Base-by-base conservation (phyloP, 2,888 invertebrate genomes). In the Eupithecia insigniata region DNA sequence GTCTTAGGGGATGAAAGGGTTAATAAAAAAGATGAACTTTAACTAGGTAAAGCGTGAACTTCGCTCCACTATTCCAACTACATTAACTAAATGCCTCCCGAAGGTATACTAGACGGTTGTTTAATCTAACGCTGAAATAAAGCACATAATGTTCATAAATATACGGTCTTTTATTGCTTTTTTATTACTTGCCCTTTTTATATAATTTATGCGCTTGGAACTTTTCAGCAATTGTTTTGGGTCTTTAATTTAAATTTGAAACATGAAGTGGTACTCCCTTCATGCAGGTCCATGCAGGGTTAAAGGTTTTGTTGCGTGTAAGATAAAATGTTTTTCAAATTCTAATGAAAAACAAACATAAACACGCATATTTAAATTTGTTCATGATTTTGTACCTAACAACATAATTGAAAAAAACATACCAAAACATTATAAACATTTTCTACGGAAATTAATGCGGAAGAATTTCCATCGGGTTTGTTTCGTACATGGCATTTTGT, bases 61-160 rank as follows among this genome's bases (percentile, higher is more conserved):
- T 10, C 30, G 18, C 51, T 28, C 39, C 16, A 62, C 65, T 70
- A 73, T 66, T 68, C 68, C 61, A 82, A 84, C 85, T 87, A 85
- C 88, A 87, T 90, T 86, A 81, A 84, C 84, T 88, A 89, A 91
- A 91, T 85, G 89, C 84, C 84, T 92, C 92, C 92, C 92, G 69
- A 79, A 88, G 92, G 92, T 82, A 89, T 88, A 88, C 87, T 92
- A 87, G 85, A 85, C 16, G 82, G 76, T 83, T 86, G 87, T 90
- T 90, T 92, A 92, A 92, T 92, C 76, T 88, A 78, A 85, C 82
- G 81, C 84, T 88, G 87, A 92, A 90, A 92, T 91, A 91, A 88
- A 83, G 86, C 89, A 81, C 85, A 87, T 87, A 87, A 89, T 91
- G 89, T 90, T 83, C 90, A 91, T 92, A 91, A 90, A 92, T 91